Percentiles rank a stretch among this genome's conserved stretches.
Conservation (phyloP, 2,113 vertebrate genomes). For the Tachycineta bicolor region DNA sequence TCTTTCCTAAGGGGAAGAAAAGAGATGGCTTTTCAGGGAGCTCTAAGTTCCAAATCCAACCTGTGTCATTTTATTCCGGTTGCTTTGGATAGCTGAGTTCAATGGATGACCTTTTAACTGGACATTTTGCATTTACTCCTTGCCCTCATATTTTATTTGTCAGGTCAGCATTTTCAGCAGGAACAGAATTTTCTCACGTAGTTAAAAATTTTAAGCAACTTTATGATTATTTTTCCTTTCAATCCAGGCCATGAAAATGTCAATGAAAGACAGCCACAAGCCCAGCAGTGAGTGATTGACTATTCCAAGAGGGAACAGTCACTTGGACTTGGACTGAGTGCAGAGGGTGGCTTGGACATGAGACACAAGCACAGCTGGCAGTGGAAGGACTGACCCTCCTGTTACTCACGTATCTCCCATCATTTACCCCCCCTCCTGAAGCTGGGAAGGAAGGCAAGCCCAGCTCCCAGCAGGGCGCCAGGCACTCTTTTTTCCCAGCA, state of each 20-base stretch:
- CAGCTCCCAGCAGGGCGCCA: background rate
- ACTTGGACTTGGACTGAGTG: too few relatives aligned
- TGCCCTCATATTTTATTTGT: background rate
- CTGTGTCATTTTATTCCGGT: background rate
- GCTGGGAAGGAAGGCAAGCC: background rate
- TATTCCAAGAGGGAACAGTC: background rate
- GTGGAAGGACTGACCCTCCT: background rate
- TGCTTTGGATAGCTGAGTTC: background rate
- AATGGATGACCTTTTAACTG: background rate
- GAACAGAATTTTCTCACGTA: background rate
- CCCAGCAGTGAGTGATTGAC: background rate
- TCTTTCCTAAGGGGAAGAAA: background rate
- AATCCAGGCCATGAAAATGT: background rate
- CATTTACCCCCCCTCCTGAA: too few relatives aligned
- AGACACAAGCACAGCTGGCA: background rate
- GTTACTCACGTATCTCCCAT: fast-evolving
- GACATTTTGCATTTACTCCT: background rate
- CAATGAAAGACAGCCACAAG: background rate
- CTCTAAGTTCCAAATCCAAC: background rate
- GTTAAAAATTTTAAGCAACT: background rate
- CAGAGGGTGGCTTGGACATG: background rate
- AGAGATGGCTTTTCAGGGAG: background rate
- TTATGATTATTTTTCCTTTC: background rate
- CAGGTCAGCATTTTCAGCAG: background rate
- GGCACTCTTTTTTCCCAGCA: fast-evolving